Percentiles rank a stretch among this genome's conserved stretches.
phyloP scores from a whole-genome alignment of 2,888 invertebrate species.

The Habroteleia sp. region DNA sequence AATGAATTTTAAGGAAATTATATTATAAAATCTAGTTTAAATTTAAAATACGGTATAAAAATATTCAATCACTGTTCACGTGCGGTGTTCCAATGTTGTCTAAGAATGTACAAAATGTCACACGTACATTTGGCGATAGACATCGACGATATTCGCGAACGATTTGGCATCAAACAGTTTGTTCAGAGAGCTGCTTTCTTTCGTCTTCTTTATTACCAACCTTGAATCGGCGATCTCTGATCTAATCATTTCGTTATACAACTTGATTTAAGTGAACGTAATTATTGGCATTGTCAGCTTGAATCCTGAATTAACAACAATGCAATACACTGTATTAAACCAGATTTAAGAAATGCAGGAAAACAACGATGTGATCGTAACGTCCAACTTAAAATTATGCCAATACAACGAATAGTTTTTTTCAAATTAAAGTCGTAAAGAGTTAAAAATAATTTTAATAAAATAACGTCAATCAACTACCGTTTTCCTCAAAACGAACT shows the following conservation, averaged over 20 bases:
- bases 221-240: constrained; percentile 61
- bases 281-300: constrained; percentile 54
- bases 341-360: constrained; percentile 31
- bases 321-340: constrained; percentile 25
- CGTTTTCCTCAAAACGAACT: no score
- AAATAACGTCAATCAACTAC: no score
- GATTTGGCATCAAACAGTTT: constrained; percentile 21
- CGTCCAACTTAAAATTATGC: no score
- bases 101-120: constrained; percentile 19
- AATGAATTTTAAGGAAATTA: no score
- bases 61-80: no score
- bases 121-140: constrained; percentile 12
- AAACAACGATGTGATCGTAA: no score
- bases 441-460: no score
- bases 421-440: no score
- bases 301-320: constrained; percentile 21
- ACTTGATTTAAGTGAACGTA: constrained; percentile 54
- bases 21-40: no score
- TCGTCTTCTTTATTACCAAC: constrained; percentile 46
- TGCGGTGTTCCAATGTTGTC: constrained; percentile 33
- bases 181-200: constrained; percentile 19
- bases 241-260: constrained; percentile 62
- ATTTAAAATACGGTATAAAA: no score
- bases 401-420: no score
- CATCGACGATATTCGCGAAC: constrained; percentile 11